Base-by-base conservation (phyloP, 2,888 invertebrate genomes). In the Norana najaformis region DNA sequence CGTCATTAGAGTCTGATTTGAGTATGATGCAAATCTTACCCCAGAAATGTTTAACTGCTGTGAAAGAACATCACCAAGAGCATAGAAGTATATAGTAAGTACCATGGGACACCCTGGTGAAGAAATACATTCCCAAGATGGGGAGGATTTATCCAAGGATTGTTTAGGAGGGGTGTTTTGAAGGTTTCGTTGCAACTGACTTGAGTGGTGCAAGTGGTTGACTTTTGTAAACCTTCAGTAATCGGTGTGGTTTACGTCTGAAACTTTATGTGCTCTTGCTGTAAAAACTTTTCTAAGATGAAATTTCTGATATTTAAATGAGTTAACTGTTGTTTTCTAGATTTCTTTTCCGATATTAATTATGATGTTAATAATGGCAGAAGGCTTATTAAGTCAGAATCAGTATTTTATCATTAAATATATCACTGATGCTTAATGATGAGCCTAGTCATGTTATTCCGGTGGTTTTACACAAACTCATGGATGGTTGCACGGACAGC, bases 171-270 rank as follows among this genome's bases (percentile, higher is more conserved):
- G n/a, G 30, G 69, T 69, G 69, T 69, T n/a, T 30, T n/a, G 11
- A 16, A n/a, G 69, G 53, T 53, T 23, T 53, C 30, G 30, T 69
- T 69, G 69, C n/a, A 53, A 30, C 53, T 1, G 53, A 53, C 53
- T 16, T n/a, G 11, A 69, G 8, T 30, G 69, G 69, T 16, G 4
- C n/a, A 69, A 69, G 69, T n/a, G 30, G n/a, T n/a, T 69, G n/a
- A n/a, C 69, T n/a, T n/a, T n/a, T 69, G 69, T n/a, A 69, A 30
- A 69, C 47, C n/a, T 69, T 69, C n/a, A 69, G 1, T 13, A 16
- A 69, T n/a, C n/a, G 69, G 69, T 69, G 69, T 69, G 69, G 69
- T 69, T 69, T 69, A 69, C n/a, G 69, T 69, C n/a, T 69, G 69
- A 69, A 69, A 69, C 69, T 35, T 85, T 23, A 35, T 85, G 83